Conservation (phyloP, 2,113 vertebrate species). For the Anas platyrhynchos region DNA sequence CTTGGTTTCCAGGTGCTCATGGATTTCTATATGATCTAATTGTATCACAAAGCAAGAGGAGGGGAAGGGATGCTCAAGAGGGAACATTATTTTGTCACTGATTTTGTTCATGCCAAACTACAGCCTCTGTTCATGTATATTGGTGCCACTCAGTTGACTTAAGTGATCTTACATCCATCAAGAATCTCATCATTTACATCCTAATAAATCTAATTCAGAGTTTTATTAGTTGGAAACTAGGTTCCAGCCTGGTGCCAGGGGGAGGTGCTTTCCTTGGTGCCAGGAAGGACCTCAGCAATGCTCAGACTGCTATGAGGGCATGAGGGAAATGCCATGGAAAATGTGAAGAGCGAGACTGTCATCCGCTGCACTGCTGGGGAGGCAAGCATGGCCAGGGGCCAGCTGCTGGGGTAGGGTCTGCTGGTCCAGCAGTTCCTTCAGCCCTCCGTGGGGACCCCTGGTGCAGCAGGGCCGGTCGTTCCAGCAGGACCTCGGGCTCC, state of each 20-base stretch:
- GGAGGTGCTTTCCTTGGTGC: not conserved
- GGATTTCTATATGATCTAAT: not conserved
- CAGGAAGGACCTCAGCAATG: not conserved
- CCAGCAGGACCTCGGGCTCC: not conserved
- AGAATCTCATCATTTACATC: not conserved
- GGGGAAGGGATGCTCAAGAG: not conserved
- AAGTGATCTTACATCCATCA: rapidly evolving
- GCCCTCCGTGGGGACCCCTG: not conserved
- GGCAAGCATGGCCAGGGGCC: rapidly evolving
- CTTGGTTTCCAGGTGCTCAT: not conserved
- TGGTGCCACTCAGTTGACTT: not conserved
- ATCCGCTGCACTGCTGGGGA: rapidly evolving
- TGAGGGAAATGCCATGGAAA: rapidly evolving
- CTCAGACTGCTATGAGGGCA: not conserved
- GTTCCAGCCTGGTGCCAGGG: not conserved
- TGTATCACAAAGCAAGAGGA: not conserved
- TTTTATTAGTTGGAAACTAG: not conserved
- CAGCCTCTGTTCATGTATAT: rapidly evolving
- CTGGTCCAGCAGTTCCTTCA: not conserved
- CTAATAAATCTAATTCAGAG: rapidly evolving
- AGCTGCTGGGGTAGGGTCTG: not conserved
- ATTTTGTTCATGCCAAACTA: rapidly evolving
- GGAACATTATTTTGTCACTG: not conserved
- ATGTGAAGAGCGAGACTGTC: not conserved
- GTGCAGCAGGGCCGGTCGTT: rapidly evolving